Evolutionary conservation across 2,797 vertebrate species (phyloP).

Genomic region (Catamblyrhynchus diadema): DNA sequence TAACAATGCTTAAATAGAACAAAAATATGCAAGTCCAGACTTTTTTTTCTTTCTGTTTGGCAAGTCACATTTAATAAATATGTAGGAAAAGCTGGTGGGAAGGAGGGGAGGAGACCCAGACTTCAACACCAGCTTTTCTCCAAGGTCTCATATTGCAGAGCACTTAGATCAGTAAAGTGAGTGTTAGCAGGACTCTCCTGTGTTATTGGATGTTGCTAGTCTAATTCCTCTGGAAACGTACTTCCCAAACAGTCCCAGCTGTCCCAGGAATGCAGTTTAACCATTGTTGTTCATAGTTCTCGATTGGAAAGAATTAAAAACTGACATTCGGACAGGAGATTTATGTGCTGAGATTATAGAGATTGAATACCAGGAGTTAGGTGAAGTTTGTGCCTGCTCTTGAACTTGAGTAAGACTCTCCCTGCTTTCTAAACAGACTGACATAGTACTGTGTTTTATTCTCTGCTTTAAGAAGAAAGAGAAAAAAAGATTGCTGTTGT

Average conservation of each 20-base stretch:
- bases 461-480: not conserved
- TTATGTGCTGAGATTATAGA: not conserved
- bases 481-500: not conserved
- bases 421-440: not conserved
- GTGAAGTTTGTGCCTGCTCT: not conserved
- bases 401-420: not conserved
- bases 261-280: slow-evolving; percentile 46
- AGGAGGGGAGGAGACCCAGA: not conserved
- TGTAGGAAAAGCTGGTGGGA: not conserved
- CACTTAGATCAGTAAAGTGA: slow-evolving; percentile 3
- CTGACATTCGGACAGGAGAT: not conserved
- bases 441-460: not conserved
- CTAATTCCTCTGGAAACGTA: slow-evolving; percentile 12
- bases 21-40: not conserved
- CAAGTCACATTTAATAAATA: slow-evolving; percentile 4
- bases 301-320: not conserved
- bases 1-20: not conserved
- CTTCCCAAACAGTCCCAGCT: slow-evolving; percentile 40
- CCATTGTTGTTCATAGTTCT: not conserved
- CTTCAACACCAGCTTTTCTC: not conserved
- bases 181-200: not conserved
- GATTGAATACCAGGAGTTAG: not conserved
- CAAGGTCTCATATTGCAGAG: not conserved
- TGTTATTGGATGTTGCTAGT: slow-evolving; percentile 19
- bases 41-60: not conserved